phyloP scores from a whole-genome alignment of 1,140 invertebrate species.

The Formica selysi region DNA sequence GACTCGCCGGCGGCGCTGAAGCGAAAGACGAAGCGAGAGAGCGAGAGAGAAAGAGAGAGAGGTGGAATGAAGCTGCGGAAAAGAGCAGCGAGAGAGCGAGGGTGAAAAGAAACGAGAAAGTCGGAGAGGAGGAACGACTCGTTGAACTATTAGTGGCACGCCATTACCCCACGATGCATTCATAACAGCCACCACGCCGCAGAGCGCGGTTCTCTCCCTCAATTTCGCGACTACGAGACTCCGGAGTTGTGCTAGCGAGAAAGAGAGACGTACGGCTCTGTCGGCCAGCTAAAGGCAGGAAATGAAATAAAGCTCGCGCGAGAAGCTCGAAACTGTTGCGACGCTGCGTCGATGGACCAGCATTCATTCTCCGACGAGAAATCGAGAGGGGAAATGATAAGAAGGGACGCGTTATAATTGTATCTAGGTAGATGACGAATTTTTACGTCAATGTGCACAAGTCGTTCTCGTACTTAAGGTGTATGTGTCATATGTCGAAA shows the following conservation, averaged over 20 bases:
- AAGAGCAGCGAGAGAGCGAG: conserved; percentile 17
- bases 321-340: conserved; percentile 48
- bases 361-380: conserved; percentile 6
- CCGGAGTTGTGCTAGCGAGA: conserved; percentile 30
- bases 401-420: conserved; percentile 15
- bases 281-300: conserved; percentile 35
- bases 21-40: conserved; percentile 26
- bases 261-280: conserved; percentile 21
- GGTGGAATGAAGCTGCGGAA: conserved; percentile 58
- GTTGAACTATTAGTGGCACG: conserved; percentile 79
- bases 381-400: background rate
- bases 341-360: conserved; percentile 47
- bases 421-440: background rate
- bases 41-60: conserved; percentile 66
- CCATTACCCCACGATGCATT: conserved; percentile 79
- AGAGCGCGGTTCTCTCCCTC: conserved; percentile 51
- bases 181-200: conserved; percentile 64
- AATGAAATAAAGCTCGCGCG: conserved; percentile 58
- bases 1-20: conserved; percentile 49
- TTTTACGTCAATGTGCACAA: background rate
- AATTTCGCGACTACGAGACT: conserved; percentile 57
- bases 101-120: conserved; percentile 9
- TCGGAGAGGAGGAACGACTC: conserved; percentile 65
- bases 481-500: too few relatives aligned
- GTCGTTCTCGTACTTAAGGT: background rate